These are phyloP conservation scores for Enteromius anoplus DNA, from an alignment of 2,797 vertebrate genomes.

Conservation along the genomic window DNA sequence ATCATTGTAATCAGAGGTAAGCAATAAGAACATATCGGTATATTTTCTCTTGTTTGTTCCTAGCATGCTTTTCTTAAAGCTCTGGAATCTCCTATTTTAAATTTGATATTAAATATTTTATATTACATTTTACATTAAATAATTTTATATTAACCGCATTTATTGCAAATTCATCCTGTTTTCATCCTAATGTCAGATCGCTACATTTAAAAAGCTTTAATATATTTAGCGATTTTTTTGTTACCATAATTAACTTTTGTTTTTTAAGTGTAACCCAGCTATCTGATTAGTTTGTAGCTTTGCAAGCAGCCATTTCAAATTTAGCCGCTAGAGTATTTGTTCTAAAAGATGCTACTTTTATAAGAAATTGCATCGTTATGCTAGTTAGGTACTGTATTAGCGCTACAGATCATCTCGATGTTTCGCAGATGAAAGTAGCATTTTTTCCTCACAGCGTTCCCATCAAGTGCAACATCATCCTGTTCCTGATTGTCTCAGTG, in stretches of 20 bases:
- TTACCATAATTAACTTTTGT: background rate
- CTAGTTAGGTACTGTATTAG: constrained; percentile 8
- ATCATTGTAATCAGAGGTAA: background rate
- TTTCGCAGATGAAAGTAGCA: constrained; percentile 18
- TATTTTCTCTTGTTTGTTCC: background rate
- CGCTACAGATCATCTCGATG: constrained; percentile 34
- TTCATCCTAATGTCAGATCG: background rate
- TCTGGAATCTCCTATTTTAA: background rate
- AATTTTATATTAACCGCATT: background rate
- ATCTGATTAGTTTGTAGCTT: background rate
- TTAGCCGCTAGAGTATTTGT: background rate
- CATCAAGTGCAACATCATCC: constrained; percentile 50
- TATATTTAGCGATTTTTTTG: background rate
- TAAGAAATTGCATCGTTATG: background rate
- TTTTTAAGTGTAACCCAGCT: background rate
- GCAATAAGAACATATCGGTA: too few species aligned
- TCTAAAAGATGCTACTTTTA: background rate
- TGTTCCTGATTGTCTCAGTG: constrained; percentile 58
- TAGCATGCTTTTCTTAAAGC: background rate
- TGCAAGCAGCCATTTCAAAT: background rate
- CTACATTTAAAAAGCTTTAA: background rate
- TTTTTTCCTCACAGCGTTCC: constrained; percentile 12
- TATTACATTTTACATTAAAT: too few species aligned
- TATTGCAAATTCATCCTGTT: background rate
- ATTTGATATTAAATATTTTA: too few species aligned